Evolutionary conservation across 1,140 invertebrate species (phyloP), one percentile per base, ranked within the genome.

Genomic region (Gryllus bimaculatus): DNA sequence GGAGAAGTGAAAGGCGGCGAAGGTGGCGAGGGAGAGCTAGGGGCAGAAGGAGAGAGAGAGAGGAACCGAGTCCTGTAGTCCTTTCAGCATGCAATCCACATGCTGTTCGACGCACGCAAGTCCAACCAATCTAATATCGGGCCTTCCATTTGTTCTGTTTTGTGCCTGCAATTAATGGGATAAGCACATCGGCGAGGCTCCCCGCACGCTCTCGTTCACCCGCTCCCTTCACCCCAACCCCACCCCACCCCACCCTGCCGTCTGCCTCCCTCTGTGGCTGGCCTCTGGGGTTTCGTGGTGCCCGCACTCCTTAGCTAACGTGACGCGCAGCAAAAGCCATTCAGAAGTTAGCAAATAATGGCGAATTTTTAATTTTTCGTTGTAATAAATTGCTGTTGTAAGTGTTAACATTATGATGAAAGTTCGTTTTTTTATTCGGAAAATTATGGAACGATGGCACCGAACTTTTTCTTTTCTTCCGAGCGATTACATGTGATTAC

Each of bases 121-220:
- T 10, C 10, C 54, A 39, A 18, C 54, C 54, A 66, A 66, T 66
- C 10, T 66, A 66, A 66, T 66, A 66, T 66, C 18, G 54, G 54
- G 18, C 54, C 54, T 66, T 66, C 54, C 54, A 66, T 66, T 66
- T 66, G 54, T 66, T 66, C 54, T 66, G 54, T 66, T 66, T 66
- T 66, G 54, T 66, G 54, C 54, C 18, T 18, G 54, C 54, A 13
- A 66, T 66, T 66, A 66, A 66, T 66, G 54, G 54, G 54, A 66
- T 66, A 66, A 66, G 54, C 54, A 66, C 54, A 66, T 66, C 54
- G 54, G 18, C 10, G 54, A 10, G 10, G 54, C 18, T 66, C 18
- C 18, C 54, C 18, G 26, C 26, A 66, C 54, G 10, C 18, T 66
- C 54, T 66, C 54, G 26, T 39, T 39, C 26, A 39, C 26, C 26